phyloP scores from a whole-genome alignment of 1,140 invertebrate genomes.

The Zaprionus inermis region DNA sequence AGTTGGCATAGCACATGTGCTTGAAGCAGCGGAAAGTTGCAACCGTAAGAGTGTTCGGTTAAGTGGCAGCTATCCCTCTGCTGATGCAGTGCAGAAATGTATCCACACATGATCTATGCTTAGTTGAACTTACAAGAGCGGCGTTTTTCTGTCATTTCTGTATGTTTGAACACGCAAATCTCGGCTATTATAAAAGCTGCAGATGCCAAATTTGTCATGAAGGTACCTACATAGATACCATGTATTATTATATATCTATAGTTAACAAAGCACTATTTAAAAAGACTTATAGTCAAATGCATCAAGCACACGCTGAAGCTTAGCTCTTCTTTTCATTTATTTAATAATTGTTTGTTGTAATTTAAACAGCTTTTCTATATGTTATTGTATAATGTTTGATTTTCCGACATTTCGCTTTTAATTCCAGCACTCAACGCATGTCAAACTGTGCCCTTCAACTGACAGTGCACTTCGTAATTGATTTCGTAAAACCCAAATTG shows the following conservation, averaged over 20 bases:
- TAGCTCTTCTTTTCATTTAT: neutral
- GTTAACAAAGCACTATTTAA: no score
- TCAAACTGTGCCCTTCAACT: constrained; percentile 10
- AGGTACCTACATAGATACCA: no score
- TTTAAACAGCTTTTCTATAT: neutral
- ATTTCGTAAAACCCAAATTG: neutral
- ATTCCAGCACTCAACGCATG: neutral
- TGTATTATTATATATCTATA: no score
- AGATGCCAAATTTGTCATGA: no score
- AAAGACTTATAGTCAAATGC: no score
- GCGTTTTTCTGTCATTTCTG: neutral
- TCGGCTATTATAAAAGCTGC: no score
- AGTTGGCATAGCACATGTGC: constrained; percentile 70
- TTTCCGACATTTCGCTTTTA: neutral
- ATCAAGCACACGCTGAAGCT: no score
- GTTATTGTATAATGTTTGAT: neutral
- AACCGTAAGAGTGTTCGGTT: constrained; percentile 39
- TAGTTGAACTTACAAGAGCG: neutral
- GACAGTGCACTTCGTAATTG: constrained; percentile 1
- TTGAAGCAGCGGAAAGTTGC: constrained; percentile 31
- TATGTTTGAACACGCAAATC: no score
- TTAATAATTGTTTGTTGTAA: neutral
- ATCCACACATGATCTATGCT: neutral
- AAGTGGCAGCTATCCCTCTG: constrained; percentile 35
- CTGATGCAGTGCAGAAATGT: constrained; percentile 19